Evolutionary conservation across 2,797 vertebrate genomes (phyloP).

Genomic region (Xenopus petersii): DNA sequence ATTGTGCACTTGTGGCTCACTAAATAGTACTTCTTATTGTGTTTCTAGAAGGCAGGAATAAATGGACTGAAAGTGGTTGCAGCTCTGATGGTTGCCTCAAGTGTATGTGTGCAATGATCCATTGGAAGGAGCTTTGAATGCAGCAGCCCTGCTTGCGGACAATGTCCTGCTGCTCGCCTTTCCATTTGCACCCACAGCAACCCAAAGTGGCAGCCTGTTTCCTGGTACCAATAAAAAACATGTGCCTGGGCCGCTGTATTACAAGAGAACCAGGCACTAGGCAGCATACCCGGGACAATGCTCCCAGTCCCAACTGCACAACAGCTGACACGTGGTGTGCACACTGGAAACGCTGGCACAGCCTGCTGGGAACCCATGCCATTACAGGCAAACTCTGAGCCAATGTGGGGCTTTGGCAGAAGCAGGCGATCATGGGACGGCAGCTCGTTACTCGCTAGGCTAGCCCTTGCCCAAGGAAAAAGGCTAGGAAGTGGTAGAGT

Average conservation of each 20-base stretch:
- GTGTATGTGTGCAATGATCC: no score
- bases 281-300: neutral
- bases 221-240: neutral
- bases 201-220: neutral
- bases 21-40: no score
- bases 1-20: no score
- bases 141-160: neutral
- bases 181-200: slow-evolving; percentile 27
- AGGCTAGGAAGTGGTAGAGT: neutral
- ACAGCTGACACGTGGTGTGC: neutral
- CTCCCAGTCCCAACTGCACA: no score
- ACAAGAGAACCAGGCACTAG: neutral
- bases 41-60: no score
- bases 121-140: no score
- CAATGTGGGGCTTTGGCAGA: neutral
- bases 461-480: neutral
- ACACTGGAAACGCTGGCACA: slow-evolving; percentile 20
- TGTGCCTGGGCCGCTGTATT: neutral
- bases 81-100: no score
- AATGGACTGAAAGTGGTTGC: no score
- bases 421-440: neutral
- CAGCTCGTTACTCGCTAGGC: no score
- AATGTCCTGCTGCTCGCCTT: slow-evolving; percentile 16
- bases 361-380: slow-evolving; percentile 20
- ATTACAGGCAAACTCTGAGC: neutral